Evolutionary conservation across 2,888 invertebrate species (phyloP), one percentile per base, ranked within the genome.

Genomic region (Quadriops clusia): DNA sequence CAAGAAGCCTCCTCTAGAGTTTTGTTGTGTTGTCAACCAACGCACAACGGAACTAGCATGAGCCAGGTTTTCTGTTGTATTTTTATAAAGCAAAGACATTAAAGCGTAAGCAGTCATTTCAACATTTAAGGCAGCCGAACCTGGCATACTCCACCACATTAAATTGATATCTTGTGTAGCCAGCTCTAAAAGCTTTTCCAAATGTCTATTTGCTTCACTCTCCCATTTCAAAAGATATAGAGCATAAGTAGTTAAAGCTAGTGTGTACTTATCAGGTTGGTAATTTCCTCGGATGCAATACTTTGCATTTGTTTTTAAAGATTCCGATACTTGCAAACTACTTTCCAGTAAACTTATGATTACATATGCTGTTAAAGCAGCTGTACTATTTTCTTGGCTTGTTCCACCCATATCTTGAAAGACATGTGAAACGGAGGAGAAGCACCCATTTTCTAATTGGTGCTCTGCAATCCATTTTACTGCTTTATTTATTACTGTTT

Each of bases 381-480:
- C 68, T 17, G 71, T 70, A 4, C 71, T 60, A 25, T 61, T 60
- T 45, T 58, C 66, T 28, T 63, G 61, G 18, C 67, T 67, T 38
- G 71, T 57, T 4, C 70, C 71, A 3, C 72, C 72, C 59, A 60
- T 59, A 38, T 58, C 55, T 45, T 78, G 78, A 39, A 80, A 77
- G 15, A 80, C 73, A 38, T 73, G 72, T 1, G 77, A 77, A 28
- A 77, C 68, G 23, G 69, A 67, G 35, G 50, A 55, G 58, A 83
- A 85, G 54, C 84, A 84, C 1, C 84, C 84, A 45, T 79, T 81
- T 49, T 80, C 78, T 57, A 78, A 61, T 51, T 83, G 82, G 29
- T 73, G 70, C 4, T 53, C 60, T 8, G 67, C 56, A 33, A 78
- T 72, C 82, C 76, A 85, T 9, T 62, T 57, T 3, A 64, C 58